A percentile compares a stretch with the other conserved stretches of the same genome.
These are phyloP conservation scores for Sinocyclocheilus anshuiensis DNA, from an alignment of 2,113 vertebrate genomes.

Conservation along the genomic window DNA sequence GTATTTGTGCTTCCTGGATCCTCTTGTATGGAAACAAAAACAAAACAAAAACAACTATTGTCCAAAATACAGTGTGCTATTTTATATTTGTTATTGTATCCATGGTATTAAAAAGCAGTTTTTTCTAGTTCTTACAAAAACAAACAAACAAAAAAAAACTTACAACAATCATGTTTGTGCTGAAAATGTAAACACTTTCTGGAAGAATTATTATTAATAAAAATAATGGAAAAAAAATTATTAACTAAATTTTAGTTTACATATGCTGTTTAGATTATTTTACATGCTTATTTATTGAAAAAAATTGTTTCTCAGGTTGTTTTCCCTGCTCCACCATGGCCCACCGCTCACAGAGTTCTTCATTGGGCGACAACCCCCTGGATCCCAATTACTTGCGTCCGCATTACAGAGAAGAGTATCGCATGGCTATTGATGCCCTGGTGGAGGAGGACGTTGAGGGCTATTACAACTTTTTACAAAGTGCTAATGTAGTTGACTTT, in stretches of 20 bases:
- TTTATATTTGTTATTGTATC: neutral
- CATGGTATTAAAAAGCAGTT: neutral
- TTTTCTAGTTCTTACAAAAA: too few species aligned
- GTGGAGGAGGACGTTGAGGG: constrained; percentile 86
- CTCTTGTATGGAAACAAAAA: neutral
- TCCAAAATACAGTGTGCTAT: neutral
- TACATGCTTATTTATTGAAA: constrained; percentile 7
- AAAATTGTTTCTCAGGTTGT: constrained; percentile 32
- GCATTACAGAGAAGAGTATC: constrained; percentile 96
- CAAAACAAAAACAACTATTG: neutral
- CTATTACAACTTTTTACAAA: constrained; percentile 85
- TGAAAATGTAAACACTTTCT: neutral
- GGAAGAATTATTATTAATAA: neutral
- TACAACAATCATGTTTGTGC: neutral
- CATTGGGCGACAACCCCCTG: constrained; percentile 88
- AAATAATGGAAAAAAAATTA: neutral
- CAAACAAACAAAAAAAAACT: too few species aligned
- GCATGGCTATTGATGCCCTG: constrained; percentile 89
- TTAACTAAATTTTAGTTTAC: too few species aligned
- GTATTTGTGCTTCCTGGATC: neutral
- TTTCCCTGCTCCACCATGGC: constrained; percentile 81
- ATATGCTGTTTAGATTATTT: neutral
- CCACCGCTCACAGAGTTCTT: constrained; percentile 93
- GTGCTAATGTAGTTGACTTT: constrained; percentile 81
- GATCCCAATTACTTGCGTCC: constrained; percentile 91